These are phyloP conservation scores for Atta texana DNA, from an alignment of 1,140 invertebrate species.

Conservation along the genomic window DNA sequence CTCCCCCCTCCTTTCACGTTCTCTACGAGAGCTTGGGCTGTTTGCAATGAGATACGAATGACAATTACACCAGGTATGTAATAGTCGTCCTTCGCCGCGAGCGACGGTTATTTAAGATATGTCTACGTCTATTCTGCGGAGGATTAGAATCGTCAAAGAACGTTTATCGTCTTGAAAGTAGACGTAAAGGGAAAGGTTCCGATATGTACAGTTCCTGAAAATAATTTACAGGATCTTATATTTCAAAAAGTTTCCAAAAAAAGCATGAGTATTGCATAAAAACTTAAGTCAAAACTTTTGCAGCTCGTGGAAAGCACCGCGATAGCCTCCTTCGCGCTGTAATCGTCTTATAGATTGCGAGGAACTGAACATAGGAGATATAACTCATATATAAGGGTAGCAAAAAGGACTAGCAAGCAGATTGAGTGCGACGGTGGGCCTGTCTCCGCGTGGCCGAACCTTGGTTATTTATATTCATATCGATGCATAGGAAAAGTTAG, in stretches of 20 bases:
- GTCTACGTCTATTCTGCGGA: constrained; percentile 42
- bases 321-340: neutral
- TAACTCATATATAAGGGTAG: constrained; percentile 38
- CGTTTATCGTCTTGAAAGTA: neutral
- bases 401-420: constrained; percentile 55
- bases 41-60: constrained; percentile 77
- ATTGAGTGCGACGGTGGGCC: constrained; percentile 56
- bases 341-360: constrained; percentile 56
- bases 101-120: constrained; percentile 71
- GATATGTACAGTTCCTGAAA: neutral
- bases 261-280: neutral
- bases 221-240: constrained; percentile 7
- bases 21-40: constrained; percentile 61
- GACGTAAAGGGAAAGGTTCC: neutral
- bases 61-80: constrained; percentile 77
- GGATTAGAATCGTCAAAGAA: constrained; percentile 25
- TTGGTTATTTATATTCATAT: constrained; percentile 80
- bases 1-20: constrained; percentile 5
- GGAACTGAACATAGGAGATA: constrained; percentile 12
- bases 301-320: neutral
- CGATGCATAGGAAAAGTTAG: constrained; percentile 80
- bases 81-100: constrained; percentile 61
- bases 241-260: neutral
- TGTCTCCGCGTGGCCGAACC: constrained; percentile 49
- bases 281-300: constrained; percentile 28